These are phyloP conservation scores for Urosaurus nigricauda DNA, from an alignment of 2,797 vertebrate species.

Conservation along the genomic window DNA sequence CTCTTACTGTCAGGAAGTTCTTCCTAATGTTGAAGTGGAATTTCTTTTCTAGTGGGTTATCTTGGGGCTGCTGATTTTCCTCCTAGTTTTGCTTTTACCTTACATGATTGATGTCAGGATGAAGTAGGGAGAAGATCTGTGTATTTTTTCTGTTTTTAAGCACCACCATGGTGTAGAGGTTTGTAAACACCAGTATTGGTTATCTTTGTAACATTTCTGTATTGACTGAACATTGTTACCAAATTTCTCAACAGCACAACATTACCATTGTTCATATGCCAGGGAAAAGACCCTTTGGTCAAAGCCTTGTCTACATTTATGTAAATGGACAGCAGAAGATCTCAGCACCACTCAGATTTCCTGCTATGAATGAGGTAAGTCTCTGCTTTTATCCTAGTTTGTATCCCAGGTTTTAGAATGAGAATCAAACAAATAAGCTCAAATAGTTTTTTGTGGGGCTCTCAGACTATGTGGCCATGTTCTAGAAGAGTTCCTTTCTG, in stretches of 20 bases:
- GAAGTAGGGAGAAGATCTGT: background rate
- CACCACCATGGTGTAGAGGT: too few relatives aligned
- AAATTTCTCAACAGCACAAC: slow-evolving; percentile 87
- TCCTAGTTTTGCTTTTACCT: background rate
- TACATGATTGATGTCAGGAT: background rate
- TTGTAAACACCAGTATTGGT: slow-evolving; percentile 6
- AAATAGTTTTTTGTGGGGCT: too few relatives aligned
- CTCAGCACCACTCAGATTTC: slow-evolving; percentile 92
- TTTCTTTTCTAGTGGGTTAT: background rate
- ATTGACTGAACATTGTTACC: slow-evolving; percentile 40
- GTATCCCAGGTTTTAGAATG: slow-evolving; percentile 2
- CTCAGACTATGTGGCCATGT: too few relatives aligned
- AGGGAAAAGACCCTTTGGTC: slow-evolving; percentile 96
- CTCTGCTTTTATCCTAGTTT: background rate
- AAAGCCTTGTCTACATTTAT: slow-evolving; percentile 94
- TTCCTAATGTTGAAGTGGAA: too few relatives aligned
- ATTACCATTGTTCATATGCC: slow-evolving; percentile 93
- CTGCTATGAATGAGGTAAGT: slow-evolving; percentile 94
- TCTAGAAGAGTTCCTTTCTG: too few relatives aligned
- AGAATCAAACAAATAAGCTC: background rate
- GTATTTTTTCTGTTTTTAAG: too few relatives aligned
- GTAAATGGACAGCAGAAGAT: slow-evolving; percentile 96
- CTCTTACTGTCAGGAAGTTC: too few relatives aligned
- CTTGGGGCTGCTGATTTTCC: background rate
- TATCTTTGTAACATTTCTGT: slow-evolving; percentile 16